Conservation (phyloP, 2,797 vertebrate species). For the Rhinogobio ventralis region DNA sequence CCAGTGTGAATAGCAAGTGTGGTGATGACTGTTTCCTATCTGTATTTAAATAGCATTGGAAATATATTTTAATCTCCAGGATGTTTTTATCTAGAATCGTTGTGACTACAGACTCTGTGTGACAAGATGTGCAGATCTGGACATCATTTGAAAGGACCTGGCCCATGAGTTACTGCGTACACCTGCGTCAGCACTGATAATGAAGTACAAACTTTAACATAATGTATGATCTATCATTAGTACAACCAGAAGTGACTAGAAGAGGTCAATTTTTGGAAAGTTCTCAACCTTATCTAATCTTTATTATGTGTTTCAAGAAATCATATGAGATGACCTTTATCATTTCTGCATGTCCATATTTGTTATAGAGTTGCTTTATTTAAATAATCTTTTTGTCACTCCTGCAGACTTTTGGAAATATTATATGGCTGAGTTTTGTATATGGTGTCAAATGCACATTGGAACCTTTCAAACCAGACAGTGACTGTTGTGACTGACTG, state of each 20-base stretch:
- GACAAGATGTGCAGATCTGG: neutral
- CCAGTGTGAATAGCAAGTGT: too few relatives aligned
- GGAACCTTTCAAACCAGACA: too few relatives aligned
- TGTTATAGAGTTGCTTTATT: neutral
- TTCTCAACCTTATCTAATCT: conserved; percentile 1
- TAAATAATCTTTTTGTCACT: neutral
- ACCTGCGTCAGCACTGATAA: conserved; percentile 18
- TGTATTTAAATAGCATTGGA: neutral
- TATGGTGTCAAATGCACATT: neutral
- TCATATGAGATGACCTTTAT: neutral
- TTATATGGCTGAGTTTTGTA: neutral
- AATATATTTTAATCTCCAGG: neutral
- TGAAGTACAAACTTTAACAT: neutral
- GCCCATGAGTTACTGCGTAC: neutral
- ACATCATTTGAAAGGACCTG: neutral
- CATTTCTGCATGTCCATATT: neutral
- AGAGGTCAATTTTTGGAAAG: neutral
- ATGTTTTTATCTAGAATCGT: neutral
- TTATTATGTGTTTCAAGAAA: neutral
- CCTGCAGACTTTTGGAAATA: too few relatives aligned
- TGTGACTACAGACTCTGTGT: neutral
- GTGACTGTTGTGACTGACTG: too few relatives aligned
- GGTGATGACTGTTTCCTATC: too few relatives aligned
- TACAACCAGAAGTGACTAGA: neutral
- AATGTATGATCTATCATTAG: neutral